These are phyloP conservation scores for Orcinus orca DNA, from an alignment of 2,113 vertebrate species.

Conservation along the genomic window DNA sequence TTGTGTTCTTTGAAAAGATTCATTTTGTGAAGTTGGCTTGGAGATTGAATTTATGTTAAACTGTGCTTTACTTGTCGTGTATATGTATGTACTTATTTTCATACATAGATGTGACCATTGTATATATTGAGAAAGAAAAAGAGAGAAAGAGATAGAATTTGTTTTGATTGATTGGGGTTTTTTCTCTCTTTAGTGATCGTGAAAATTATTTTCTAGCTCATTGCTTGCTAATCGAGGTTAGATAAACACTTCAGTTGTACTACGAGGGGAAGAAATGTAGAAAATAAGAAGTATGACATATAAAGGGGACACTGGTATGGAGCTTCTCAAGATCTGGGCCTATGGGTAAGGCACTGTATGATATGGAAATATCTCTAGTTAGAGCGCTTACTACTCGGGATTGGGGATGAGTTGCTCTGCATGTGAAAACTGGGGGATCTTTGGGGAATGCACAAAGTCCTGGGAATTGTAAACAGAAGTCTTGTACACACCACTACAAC, in stretches of 20 bases:
- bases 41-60: conserved; percentile 16
- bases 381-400: neutral
- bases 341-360: neutral
- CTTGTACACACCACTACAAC: neutral
- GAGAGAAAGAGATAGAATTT: neutral
- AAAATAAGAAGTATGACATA: neutral
- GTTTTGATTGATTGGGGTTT: neutral
- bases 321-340: neutral
- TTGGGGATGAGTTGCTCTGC: neutral
- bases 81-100: neutral
- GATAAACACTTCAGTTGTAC: conserved; percentile 23
- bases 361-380: neutral
- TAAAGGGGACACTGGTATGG: neutral
- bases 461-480: neutral
- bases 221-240: neutral
- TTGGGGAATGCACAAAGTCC: neutral
- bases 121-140: neutral
- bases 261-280: neutral
- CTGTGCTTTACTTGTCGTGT: neutral
- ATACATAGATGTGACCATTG: neutral
- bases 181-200: neutral
- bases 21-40: conserved; percentile 2
- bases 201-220: conserved; percentile 37
- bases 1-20: conserved; percentile 36
- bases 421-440: neutral